Evolutionary conservation across 2,888 invertebrate species (phyloP), one percentile per base, ranked within the genome.

Genomic region (Caenorhabditis wallacei): DNA sequence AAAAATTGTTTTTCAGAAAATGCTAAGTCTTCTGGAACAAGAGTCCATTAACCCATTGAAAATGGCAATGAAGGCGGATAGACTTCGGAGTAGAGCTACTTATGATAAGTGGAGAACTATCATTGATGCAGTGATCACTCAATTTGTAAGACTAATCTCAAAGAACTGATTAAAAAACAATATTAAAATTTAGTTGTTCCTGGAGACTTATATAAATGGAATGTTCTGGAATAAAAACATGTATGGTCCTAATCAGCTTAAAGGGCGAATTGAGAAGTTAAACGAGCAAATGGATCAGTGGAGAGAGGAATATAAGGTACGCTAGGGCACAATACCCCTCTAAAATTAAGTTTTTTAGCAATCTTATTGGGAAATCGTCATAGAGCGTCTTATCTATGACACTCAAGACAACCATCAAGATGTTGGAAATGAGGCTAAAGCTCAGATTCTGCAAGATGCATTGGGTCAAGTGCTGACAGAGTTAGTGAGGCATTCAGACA

Each of bases 151-250:
- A 46, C 37, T 13, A 4, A 1, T 8, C 30, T n/a, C n/a, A n/a
- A n/a, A n/a, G n/a, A n/a, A n/a, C n/a, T n/a, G n/a, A n/a, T n/a
- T n/a, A n/a, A n/a, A n/a, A n/a, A n/a, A n/a, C n/a, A n/a, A n/a
- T n/a, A n/a, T n/a, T 43, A 35, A 18, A 0, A 16, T 68, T 20
- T 37, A 71, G 71, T 51, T 72, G 0, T 63, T 72, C 53, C 40
- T 72, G 13, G 72, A 72, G 13, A 72, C 72, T 16, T 72, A 72
- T 3, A 61, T 72, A 26, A 72, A 72, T 37, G 72, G 72, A 53
- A 51, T 72, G 35, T 72, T 72, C 53, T 72, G 72, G 72, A 11
- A 63, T 18, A 53, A 51, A 24, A 63, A 72, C 63, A 72, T 72
- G 72, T 59, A 59, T 37, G 72, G 72, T 16, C 72, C 72, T 18